These are phyloP conservation scores for Harpegnathos saltator DNA, from an alignment of 1,140 invertebrate genomes.

Conservation along the genomic window DNA sequence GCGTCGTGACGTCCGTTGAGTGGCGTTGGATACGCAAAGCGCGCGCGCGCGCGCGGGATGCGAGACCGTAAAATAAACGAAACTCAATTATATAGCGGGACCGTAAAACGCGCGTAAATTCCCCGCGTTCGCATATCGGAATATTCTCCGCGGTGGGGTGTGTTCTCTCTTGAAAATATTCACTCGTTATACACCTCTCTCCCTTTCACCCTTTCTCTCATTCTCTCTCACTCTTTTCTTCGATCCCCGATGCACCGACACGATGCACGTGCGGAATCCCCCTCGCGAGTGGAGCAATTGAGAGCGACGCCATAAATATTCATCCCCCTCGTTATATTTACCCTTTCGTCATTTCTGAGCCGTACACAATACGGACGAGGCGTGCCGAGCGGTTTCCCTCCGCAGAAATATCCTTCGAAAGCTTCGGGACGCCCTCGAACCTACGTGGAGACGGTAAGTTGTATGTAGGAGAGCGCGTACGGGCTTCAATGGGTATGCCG, in stretches of 20 bases:
- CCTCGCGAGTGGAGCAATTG: slow-evolving; percentile 55
- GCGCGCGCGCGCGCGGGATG: no score
- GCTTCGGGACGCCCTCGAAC: slow-evolving; percentile 51
- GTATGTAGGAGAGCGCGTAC: slow-evolving; percentile 8
- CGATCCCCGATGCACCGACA: slow-evolving; percentile 33
- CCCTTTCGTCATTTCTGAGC: slow-evolving; percentile 72
- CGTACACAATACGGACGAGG: slow-evolving; percentile 58
- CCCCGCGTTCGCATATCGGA: slow-evolving; percentile 32
- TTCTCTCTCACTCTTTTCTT: background rate
- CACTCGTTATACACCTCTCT: slow-evolving; percentile 31
- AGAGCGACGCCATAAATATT: slow-evolving; percentile 74
- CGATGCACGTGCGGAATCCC: slow-evolving; percentile 62
- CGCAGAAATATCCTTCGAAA: slow-evolving; percentile 59
- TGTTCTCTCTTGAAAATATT: slow-evolving; percentile 61
- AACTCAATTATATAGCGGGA: slow-evolving; percentile 64
- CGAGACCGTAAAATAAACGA: slow-evolving; percentile 63
- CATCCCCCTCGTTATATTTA: slow-evolving; percentile 76
- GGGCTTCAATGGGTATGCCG: slow-evolving; percentile 44
- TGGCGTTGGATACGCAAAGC: background rate
- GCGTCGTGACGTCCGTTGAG: background rate
- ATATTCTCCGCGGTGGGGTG: background rate
- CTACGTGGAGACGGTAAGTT: slow-evolving; percentile 48
- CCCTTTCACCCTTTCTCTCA: slow-evolving; percentile 11
- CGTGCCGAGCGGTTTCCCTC: slow-evolving; percentile 55
- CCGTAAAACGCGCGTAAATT: slow-evolving; percentile 68